Evolutionary conservation across 2,797 vertebrate species (phyloP).

Genomic region (Monodelphis domestica): DNA sequence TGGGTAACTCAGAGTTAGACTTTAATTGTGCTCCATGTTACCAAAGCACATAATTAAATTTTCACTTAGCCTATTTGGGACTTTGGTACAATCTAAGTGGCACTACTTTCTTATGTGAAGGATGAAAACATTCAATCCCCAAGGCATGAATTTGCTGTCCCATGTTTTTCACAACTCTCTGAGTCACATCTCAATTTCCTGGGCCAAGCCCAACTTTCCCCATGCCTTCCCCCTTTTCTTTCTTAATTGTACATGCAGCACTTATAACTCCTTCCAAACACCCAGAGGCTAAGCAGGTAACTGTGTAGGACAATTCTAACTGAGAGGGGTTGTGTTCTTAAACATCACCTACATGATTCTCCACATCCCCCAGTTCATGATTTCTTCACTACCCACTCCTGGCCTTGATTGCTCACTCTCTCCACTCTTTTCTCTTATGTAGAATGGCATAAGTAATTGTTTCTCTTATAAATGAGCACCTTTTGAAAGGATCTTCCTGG

Average conservation of each 20-base stretch:
- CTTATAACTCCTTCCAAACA: slow-evolving; percentile 49
- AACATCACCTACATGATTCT: slow-evolving; percentile 32
- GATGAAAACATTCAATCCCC: slow-evolving; percentile 36
- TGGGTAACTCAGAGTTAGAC: not conserved
- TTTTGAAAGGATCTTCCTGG: slow-evolving; percentile 41
- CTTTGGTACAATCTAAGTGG: slow-evolving; percentile 3
- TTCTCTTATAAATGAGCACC: slow-evolving; percentile 64
- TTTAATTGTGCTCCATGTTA: not conserved
- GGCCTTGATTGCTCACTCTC: slow-evolving; percentile 63
- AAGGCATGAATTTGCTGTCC: slow-evolving; percentile 16
- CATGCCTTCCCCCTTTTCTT: not conserved
- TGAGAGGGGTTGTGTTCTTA: slow-evolving; percentile 30
- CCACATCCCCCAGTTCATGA: not conserved
- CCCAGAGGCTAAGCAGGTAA: slow-evolving; percentile 4
- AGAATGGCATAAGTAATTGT: not conserved
- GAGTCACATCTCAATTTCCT: slow-evolving; percentile 70
- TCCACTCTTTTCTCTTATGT: slow-evolving; percentile 27
- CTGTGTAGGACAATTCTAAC: slow-evolving; percentile 5
- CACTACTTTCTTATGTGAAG: slow-evolving; percentile 31
- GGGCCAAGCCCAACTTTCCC: slow-evolving; percentile 21
- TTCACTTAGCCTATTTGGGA: slow-evolving; percentile 38
- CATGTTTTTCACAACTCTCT: slow-evolving; percentile 56
- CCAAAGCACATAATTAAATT: not conserved
- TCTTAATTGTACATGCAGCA: slow-evolving; percentile 13
- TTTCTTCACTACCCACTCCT: slow-evolving; percentile 42